phyloP scores from a whole-genome alignment of 2,113 vertebrate species.

The Austrofundulus limnaeus region DNA sequence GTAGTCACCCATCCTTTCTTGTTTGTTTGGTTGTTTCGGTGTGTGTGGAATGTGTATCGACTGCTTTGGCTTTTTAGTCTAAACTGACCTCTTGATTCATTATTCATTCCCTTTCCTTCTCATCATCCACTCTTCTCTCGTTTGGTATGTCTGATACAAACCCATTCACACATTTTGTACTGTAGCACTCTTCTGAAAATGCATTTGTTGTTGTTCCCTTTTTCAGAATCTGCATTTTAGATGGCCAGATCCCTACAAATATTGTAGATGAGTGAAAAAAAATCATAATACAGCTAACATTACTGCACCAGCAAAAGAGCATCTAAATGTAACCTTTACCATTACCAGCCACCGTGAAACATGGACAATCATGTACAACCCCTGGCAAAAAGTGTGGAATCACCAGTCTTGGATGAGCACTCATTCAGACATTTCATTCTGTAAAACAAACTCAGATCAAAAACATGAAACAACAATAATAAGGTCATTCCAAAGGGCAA shows the following conservation, averaged over 20 bases:
- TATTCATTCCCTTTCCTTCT: constrained; percentile 21
- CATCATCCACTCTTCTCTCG: constrained; percentile 3
- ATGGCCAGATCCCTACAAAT: background rate
- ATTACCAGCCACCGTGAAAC: background rate
- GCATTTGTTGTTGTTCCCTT: background rate
- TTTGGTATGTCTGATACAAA: constrained; percentile 6
- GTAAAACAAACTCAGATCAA: no score
- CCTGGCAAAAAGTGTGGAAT: no score
- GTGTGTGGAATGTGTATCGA: constrained; percentile 18
- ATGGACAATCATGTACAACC: no score
- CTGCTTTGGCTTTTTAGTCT: constrained; percentile 46
- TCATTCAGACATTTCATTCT: no score
- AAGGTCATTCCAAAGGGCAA: no score
- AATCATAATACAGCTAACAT: background rate
- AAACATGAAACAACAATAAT: no score
- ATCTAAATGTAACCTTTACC: constrained; percentile 1
- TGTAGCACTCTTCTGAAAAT: background rate
- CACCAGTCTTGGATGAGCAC: no score
- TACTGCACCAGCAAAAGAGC: constrained; percentile 1
- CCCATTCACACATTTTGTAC: constrained; percentile 3
- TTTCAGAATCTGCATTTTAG: background rate
- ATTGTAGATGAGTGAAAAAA: background rate
- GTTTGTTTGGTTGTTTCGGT: constrained; percentile 20
- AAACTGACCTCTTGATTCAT: constrained; percentile 47
- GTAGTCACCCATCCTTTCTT: constrained; percentile 37